Conservation (phyloP, 2,113 vertebrate species). For the Diphyllodes magnificus region DNA sequence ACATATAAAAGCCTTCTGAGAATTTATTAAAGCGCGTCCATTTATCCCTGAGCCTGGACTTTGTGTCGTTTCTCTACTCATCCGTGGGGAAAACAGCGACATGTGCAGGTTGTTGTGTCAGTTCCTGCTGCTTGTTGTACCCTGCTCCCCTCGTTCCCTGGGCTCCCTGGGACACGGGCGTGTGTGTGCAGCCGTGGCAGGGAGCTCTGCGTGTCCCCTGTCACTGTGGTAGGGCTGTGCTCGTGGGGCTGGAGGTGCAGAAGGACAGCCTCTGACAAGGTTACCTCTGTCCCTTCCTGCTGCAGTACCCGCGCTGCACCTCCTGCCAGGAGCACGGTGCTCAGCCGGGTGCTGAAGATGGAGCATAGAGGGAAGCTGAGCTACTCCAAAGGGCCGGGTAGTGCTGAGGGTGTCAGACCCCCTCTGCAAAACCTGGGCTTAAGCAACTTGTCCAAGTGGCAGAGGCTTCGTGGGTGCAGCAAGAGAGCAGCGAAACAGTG, state of each 20-base stretch:
- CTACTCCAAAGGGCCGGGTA: neutral
- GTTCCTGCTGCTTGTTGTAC: accelerated
- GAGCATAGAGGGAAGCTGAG: neutral
- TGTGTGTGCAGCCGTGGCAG: accelerated
- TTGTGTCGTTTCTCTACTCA: no score
- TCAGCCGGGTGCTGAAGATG: neutral
- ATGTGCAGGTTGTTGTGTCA: neutral
- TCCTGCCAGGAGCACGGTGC: accelerated
- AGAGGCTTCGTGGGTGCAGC: neutral
- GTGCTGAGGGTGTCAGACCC: neutral
- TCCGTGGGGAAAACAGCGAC: no score
- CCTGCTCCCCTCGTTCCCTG: neutral
- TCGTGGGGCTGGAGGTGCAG: neutral
- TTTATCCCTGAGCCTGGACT: no score
- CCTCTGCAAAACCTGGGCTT: neutral
- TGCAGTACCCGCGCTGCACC: neutral
- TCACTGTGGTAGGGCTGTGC: neutral
- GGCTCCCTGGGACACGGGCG: accelerated
- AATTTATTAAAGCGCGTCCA: no score
- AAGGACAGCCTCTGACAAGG: neutral
- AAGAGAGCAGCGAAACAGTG: neutral
- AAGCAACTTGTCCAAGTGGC: neutral
- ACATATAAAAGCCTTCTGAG: no score
- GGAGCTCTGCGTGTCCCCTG: neutral
- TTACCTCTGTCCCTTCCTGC: neutral